These are phyloP conservation scores for Gobiocypris rarus DNA, from an alignment of 2,113 vertebrate genomes.

Conservation along the genomic window DNA sequence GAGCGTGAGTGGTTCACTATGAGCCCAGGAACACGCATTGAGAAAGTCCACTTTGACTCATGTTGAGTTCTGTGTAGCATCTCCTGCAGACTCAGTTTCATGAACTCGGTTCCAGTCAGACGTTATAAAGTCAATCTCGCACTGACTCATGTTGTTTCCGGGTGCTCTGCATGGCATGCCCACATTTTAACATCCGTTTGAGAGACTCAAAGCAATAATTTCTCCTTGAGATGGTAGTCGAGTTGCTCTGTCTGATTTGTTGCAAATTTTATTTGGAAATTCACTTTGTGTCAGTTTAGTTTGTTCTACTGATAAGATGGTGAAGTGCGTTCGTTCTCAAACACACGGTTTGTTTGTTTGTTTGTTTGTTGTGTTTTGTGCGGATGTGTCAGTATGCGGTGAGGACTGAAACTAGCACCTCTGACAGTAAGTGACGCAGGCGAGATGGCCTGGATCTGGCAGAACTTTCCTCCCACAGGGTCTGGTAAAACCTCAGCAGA, in stretches of 20 bases:
- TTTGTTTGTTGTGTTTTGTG: conserved; percentile 32
- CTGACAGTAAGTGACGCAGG: conserved; percentile 50
- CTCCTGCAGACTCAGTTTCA: not conserved
- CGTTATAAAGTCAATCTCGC: not conserved
- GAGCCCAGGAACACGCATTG: not conserved
- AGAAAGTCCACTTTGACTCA: conserved; percentile 2
- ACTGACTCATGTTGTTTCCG: not conserved
- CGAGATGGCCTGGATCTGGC: not conserved
- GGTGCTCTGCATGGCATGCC: not conserved
- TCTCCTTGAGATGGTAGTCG: not conserved
- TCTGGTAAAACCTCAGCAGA: not conserved
- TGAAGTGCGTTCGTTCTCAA: no score
- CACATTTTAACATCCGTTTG: not conserved
- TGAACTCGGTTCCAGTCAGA: not conserved
- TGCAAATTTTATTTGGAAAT: not conserved
- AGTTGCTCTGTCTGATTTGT: not conserved
- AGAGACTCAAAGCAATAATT: not conserved
- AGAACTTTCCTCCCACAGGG: conserved; percentile 9
- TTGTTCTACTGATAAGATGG: not conserved
- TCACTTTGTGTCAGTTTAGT: not conserved
- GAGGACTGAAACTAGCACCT: conserved; percentile 38
- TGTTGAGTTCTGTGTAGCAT: not conserved
- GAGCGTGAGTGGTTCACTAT: not conserved
- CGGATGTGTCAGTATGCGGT: not conserved
- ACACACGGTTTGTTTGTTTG: not conserved